Conservation (phyloP, 1,140 invertebrate genomes). For the Drosophila subpulchrella region DNA sequence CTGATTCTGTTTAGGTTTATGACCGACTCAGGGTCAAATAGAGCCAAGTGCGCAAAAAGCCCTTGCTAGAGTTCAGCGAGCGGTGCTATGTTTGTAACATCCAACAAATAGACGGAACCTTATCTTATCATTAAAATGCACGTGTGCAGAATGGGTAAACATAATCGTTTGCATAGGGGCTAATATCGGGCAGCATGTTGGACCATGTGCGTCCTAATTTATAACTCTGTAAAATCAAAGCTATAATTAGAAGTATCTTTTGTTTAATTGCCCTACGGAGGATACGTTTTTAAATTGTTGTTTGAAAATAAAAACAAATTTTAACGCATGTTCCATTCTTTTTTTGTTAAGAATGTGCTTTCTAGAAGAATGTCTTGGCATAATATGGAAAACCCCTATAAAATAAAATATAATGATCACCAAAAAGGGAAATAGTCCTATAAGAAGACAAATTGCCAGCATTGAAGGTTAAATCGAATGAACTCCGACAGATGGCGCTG, state of each 20-base stretch:
- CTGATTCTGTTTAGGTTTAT: constrained; percentile 34
- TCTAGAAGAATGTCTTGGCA: no score
- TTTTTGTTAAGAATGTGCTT: no score
- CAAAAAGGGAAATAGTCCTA: not conserved
- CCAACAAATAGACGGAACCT: constrained; percentile 20
- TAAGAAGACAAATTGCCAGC: not conserved
- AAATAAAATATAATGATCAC: not conserved
- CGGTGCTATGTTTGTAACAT: not conserved
- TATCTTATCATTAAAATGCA: constrained; percentile 72
- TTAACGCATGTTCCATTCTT: no score
- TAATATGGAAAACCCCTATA: no score
- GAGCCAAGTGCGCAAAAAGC: constrained; percentile 44
- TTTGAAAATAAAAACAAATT: no score
- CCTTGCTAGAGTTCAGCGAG: constrained; percentile 62
- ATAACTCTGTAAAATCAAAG: no score
- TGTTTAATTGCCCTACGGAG: no score
- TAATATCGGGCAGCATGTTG: constrained; percentile 1
- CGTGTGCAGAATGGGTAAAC: constrained; percentile 59
- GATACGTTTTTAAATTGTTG: no score
- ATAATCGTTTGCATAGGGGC: constrained; percentile 14
- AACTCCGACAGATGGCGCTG: constrained; percentile 29
- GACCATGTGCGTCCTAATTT: constrained; percentile 2
- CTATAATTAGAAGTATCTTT: no score
- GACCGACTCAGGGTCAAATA: constrained; percentile 37
- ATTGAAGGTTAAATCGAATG: constrained; percentile 4